A percentile compares a stretch with the other conserved stretches of the same genome.
Conservation (phyloP, 92 coral and sea anemone species). For the Isaurus tuberculatus region DNA sequence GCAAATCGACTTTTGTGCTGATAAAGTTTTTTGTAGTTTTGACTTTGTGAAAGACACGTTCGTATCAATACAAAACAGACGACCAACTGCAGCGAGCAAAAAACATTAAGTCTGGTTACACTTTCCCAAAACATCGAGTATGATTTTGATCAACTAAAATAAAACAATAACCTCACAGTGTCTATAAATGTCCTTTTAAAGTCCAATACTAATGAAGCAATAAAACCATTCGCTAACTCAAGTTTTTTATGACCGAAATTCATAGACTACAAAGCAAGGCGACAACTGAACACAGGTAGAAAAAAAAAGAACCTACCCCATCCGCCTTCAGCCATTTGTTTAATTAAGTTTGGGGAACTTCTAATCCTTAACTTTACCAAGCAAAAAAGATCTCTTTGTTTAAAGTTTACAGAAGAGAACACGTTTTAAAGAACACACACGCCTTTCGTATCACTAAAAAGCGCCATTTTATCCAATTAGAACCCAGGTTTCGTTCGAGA, state of each 20-base stretch:
- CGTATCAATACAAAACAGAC: too few relatives aligned
- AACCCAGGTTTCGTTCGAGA: slow-evolving; percentile 38
- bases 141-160: background rate
- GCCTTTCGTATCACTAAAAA: background rate
- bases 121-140: background rate
- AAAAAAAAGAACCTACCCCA: slow-evolving; percentile 39
- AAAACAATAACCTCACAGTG: background rate
- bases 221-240: background rate
- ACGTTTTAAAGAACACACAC: background rate
- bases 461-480: slow-evolving; percentile 43
- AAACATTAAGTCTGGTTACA: background rate
- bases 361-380: background rate
- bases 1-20: background rate
- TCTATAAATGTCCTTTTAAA: background rate
- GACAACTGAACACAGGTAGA: background rate
- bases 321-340: slow-evolving; percentile 48
- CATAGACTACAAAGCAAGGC: background rate
- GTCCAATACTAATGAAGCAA: background rate
- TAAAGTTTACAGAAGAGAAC: background rate
- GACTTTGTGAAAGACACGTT: background rate
- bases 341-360: background rate
- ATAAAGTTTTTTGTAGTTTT: background rate
- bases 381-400: background rate
- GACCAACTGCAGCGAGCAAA: background rate
- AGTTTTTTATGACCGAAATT: background rate